These are phyloP conservation scores for Calameuta filiformis DNA, from an alignment of 2,888 invertebrate genomes.

Conservation along the genomic window DNA sequence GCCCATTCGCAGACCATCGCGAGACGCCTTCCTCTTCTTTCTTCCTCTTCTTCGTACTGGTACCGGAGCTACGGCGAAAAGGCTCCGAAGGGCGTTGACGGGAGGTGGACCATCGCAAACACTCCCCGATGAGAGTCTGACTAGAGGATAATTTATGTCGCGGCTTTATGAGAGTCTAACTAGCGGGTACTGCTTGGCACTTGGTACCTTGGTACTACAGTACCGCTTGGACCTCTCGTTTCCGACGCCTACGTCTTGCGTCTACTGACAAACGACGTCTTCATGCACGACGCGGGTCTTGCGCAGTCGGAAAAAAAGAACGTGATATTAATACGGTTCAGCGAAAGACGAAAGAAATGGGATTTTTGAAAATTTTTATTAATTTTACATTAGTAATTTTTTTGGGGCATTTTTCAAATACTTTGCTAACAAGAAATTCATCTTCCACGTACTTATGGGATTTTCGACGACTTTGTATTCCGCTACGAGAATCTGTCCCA, in stretches of 20 bases:
- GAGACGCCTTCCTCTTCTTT: conserved; percentile 10
- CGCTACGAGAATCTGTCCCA: conserved; percentile 13
- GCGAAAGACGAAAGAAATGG: too few relatives aligned
- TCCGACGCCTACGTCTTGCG: conserved; percentile 46
- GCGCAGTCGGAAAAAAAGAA: not conserved
- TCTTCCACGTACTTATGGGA: not conserved
- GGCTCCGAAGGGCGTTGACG: conserved; percentile 66
- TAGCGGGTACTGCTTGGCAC: conserved; percentile 56
- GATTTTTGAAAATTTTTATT: not conserved
- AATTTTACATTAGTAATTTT: not conserved
- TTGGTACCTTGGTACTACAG: conserved; percentile 37
- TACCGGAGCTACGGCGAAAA: conserved; percentile 23
- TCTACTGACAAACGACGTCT: conserved; percentile 23
- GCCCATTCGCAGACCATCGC: conserved; percentile 32
- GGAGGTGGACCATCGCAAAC: conserved; percentile 66
- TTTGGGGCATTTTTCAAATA: too few relatives aligned
- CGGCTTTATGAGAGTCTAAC: conserved; percentile 64
- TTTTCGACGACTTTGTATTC: not conserved
- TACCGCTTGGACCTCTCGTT: conserved; percentile 30
- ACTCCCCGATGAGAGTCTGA: conserved; percentile 49
- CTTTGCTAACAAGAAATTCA: not conserved
- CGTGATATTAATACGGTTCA: too few relatives aligned
- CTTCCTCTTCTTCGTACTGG: conserved; percentile 18
- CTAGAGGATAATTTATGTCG: conserved; percentile 60
- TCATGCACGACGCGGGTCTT: conserved; percentile 19